Conservation (phyloP, 2,113 vertebrate species). For the Amphilophus citrinellus region DNA sequence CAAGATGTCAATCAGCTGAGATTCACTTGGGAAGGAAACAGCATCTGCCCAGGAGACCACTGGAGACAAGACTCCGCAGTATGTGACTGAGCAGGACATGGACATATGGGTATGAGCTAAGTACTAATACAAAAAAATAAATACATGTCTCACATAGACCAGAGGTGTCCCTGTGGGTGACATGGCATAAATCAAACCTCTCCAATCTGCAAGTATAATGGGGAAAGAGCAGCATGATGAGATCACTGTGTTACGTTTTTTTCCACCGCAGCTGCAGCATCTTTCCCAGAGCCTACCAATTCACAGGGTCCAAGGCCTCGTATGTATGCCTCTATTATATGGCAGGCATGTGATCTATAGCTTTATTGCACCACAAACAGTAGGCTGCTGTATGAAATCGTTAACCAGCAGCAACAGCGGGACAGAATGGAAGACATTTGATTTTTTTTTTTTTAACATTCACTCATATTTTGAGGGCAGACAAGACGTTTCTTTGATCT, state of each 20-base stretch:
- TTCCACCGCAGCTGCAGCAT: background rate
- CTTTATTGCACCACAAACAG: background rate
- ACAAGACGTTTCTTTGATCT: background rate
- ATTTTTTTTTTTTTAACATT: background rate
- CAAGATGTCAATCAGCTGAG: constrained; percentile 63
- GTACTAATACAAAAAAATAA: background rate
- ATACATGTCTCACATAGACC: constrained; percentile 12
- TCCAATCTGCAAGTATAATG: constrained; percentile 13
- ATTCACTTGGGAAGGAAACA: constrained; percentile 21
- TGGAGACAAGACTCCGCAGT: background rate
- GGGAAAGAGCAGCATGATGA: background rate
- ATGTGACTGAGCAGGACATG: constrained; percentile 34
- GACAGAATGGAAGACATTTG: background rate
- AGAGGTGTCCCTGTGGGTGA: constrained; percentile 8
- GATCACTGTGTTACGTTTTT: background rate
- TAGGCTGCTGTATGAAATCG: background rate
- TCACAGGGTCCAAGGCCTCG: background rate
- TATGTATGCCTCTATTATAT: background rate
- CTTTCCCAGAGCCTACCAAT: background rate
- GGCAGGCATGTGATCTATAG: background rate
- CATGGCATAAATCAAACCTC: constrained; percentile 13
- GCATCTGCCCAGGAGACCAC: constrained; percentile 25
- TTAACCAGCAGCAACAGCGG: background rate
- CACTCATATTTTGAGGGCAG: background rate
- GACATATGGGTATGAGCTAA: background rate